A percentile compares a stretch with the other conserved stretches of the same genome.
These are phyloP conservation scores for Lysandra bellargus DNA, from an alignment of 2,888 invertebrate genomes.

Conservation along the genomic window DNA sequence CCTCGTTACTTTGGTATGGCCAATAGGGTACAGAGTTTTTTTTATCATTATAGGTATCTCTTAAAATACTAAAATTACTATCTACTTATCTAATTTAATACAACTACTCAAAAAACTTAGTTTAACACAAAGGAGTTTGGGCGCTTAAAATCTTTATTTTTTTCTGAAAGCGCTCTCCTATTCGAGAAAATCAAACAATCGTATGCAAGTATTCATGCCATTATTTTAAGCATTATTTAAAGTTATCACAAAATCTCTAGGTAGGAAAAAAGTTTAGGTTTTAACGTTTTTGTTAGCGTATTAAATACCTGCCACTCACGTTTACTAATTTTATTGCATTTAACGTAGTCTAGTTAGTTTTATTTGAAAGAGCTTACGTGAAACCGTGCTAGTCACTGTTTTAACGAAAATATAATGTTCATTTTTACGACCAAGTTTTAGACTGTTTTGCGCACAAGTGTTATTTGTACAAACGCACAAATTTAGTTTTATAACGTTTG, in stretches of 20 bases:
- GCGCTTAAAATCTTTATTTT: neutral
- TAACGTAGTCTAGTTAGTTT: slow-evolving; percentile 47
- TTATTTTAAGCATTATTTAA: slow-evolving; percentile 16
- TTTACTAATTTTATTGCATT: slow-evolving; percentile 40
- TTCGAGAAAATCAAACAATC: neutral
- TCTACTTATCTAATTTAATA: neutral
- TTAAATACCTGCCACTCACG: slow-evolving; percentile 16
- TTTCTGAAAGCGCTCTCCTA: neutral
- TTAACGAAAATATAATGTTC: neutral
- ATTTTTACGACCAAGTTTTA: neutral
- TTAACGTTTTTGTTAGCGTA: slow-evolving; percentile 28
- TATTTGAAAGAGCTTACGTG: slow-evolving; percentile 52
- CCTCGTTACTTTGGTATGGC: neutral
- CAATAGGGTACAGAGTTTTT: neutral
- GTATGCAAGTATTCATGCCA: neutral
- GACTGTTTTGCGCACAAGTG: slow-evolving; percentile 10
- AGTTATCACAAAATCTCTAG: neutral
- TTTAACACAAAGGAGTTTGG: neutral
- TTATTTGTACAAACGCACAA: slow-evolving; percentile 20
- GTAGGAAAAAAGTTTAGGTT: neutral
- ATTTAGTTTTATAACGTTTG: slow-evolving; percentile 1
- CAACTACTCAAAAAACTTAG: neutral
- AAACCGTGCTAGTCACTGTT: slow-evolving; percentile 54
- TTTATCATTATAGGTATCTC: neutral
- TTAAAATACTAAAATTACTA: slow-evolving; percentile 4